Evolutionary conservation across 2,797 vertebrate species (phyloP).

Genomic region (Ibycter americanus): DNA sequence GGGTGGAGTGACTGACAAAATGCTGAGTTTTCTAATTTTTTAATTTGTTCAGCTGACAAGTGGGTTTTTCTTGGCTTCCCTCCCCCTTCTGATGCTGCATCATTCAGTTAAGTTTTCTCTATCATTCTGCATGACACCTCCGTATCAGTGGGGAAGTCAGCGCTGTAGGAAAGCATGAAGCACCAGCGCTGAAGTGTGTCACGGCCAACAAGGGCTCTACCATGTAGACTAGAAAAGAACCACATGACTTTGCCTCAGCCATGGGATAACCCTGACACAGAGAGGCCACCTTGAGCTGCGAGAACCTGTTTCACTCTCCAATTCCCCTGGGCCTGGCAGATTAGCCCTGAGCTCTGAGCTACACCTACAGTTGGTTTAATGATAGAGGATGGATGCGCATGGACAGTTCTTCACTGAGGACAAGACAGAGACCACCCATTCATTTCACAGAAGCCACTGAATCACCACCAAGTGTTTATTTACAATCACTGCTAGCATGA

Average conservation of each 20-base stretch:
- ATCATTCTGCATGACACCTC: background rate
- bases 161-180: background rate
- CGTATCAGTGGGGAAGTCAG: background rate
- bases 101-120: background rate
- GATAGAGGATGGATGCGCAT: background rate
- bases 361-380: background rate
- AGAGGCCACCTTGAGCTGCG: background rate
- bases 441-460: background rate
- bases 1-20: background rate
- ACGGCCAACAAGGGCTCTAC: background rate
- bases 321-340: background rate
- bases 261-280: background rate
- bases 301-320: background rate
- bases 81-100: background rate
- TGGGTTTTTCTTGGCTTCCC: background rate
- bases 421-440: background rate
- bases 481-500: background rate
- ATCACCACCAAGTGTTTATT: background rate
- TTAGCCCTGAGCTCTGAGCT: background rate
- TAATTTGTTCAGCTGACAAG: background rate
- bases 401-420: background rate
- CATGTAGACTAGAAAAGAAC: background rate
- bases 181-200: background rate
- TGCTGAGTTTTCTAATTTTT: background rate
- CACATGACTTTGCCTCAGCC: background rate